A percentile compares a stretch with the other conserved stretches of the same genome.
These are phyloP conservation scores for Hucho hucho DNA, from an alignment of 2,113 vertebrate genomes.

Conservation along the genomic window DNA sequence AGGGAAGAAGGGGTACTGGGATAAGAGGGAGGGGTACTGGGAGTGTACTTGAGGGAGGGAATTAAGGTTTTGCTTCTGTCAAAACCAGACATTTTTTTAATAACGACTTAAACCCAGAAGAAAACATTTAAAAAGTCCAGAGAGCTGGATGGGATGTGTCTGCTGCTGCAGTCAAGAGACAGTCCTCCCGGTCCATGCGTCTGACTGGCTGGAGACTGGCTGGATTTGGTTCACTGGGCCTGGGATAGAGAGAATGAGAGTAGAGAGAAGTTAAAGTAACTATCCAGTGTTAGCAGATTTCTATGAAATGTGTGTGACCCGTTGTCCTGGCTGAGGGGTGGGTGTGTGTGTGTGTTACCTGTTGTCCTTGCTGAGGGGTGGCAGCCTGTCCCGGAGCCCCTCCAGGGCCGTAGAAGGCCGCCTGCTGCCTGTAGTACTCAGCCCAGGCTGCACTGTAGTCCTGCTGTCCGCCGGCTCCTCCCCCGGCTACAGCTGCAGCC, in stretches of 20 bases:
- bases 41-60: not conserved
- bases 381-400: slow-evolving; percentile 78
- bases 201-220: not conserved
- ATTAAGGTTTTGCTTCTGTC: slow-evolving; percentile 3
- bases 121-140: slow-evolving; percentile 17
- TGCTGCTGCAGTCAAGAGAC: not conserved
- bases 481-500: slow-evolving; percentile 68
- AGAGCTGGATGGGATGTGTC: slow-evolving; percentile 4
- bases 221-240: slow-evolving; percentile 67
- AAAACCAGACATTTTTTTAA: not conserved
- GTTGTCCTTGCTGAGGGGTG: slow-evolving; percentile 86
- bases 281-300: no score
- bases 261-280: not conserved
- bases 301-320: not conserved
- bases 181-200: not conserved
- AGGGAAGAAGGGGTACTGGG: not conserved
- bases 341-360: slow-evolving; percentile 62
- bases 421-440: slow-evolving; percentile 93
- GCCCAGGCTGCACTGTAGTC: slow-evolving; percentile 94
- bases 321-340: not conserved
- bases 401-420: slow-evolving; percentile 86
- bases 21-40: slow-evolving; percentile 1
- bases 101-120: not conserved
- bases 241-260: slow-evolving; percentile 44
- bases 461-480: slow-evolving; percentile 79